A percentile compares a stretch with the other conserved stretches of the same genome.
Conservation (phyloP, 2,113 vertebrate species). For the Ammodytes dubius region DNA sequence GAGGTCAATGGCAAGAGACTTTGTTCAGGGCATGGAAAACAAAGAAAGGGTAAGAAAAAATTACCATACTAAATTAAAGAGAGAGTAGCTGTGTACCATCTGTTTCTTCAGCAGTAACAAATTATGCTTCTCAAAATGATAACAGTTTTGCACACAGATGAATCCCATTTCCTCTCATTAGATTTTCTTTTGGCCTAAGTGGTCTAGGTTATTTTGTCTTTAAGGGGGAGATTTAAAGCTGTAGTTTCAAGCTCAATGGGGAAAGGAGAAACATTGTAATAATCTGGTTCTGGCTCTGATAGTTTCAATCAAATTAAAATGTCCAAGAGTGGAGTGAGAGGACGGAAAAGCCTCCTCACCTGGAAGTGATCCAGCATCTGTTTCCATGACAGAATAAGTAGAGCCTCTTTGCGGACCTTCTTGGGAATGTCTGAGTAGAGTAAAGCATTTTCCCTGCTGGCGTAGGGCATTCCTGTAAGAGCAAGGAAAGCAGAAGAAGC, state of each 20-base stretch:
- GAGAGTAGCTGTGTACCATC: neutral
- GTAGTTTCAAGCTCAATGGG: neutral
- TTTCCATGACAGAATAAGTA: conserved; percentile 93
- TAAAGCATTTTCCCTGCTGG: conserved; percentile 93
- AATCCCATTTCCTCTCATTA: neutral
- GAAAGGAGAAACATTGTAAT: neutral
- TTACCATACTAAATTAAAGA: conserved; percentile 9
- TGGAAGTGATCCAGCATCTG: conserved; percentile 95
- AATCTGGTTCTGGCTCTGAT: neutral
- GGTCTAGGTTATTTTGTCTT: conserved; percentile 2
- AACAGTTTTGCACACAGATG: too few species aligned
- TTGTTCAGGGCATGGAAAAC: conserved; percentile 29
- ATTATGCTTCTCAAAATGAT: neutral
- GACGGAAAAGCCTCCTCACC: conserved; percentile 75
- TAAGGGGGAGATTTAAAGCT: conserved; percentile 8
- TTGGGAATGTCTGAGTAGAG: conserved; percentile 97
- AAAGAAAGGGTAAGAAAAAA: conserved; percentile 17
- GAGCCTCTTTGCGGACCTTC: conserved; percentile 92
- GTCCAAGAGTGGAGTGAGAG: neutral
- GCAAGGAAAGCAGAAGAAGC: neutral
- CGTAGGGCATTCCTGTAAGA: conserved; percentile 92
- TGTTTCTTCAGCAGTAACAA: neutral
- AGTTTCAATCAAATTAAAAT: neutral
- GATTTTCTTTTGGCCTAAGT: neutral
- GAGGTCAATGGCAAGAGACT: conserved; percentile 30